These are phyloP conservation scores for Eunapius fragilis DNA, from an alignment of 37 sponge, comb jelly and placozoan species.

Conservation along the genomic window DNA sequence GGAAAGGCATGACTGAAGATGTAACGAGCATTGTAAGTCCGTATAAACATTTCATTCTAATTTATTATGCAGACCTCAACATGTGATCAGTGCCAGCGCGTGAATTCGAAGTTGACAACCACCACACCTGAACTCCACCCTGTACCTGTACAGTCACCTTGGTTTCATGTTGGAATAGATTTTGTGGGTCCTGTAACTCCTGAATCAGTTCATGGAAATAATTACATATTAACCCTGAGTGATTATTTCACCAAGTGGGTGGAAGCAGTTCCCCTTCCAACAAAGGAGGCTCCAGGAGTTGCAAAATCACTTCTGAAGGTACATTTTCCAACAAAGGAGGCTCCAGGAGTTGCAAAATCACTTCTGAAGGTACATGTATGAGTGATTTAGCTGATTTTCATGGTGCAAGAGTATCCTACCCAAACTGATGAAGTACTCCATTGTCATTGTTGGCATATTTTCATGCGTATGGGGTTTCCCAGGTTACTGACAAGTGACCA, in stretches of 20 bases:
- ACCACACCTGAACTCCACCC: neutral
- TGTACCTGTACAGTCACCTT: neutral
- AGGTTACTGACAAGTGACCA: slow-evolving; percentile 31
- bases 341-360: slow-evolving; percentile 28
- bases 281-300: too few species aligned
- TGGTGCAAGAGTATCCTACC: too few species aligned
- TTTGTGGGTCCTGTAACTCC: slow-evolving; percentile 31
- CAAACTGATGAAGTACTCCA: neutral
- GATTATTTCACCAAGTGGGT: slow-evolving; percentile 48
- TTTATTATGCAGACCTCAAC: too few species aligned
- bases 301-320: too few species aligned
- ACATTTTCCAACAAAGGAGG: slow-evolving; percentile 22
- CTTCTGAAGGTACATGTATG: slow-evolving; percentile 19
- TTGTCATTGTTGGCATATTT: slow-evolving; percentile 20
- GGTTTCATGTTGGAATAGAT: too few species aligned
- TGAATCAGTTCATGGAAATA: slow-evolving; percentile 5
- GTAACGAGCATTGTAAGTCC: too few species aligned
- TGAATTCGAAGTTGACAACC: neutral
- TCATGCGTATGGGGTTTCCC: slow-evolving; percentile 48
- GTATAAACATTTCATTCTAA: too few species aligned
- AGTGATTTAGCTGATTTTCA: slow-evolving; percentile 3
- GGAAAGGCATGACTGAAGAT: slow-evolving; percentile 13
- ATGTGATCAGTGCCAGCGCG: slow-evolving; percentile 11
- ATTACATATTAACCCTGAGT: slow-evolving; percentile 15
- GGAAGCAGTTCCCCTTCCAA: slow-evolving; percentile 34